phyloP scores from a whole-genome alignment of 1,140 invertebrate genomes.

The Oreohelix idahoensis region DNA sequence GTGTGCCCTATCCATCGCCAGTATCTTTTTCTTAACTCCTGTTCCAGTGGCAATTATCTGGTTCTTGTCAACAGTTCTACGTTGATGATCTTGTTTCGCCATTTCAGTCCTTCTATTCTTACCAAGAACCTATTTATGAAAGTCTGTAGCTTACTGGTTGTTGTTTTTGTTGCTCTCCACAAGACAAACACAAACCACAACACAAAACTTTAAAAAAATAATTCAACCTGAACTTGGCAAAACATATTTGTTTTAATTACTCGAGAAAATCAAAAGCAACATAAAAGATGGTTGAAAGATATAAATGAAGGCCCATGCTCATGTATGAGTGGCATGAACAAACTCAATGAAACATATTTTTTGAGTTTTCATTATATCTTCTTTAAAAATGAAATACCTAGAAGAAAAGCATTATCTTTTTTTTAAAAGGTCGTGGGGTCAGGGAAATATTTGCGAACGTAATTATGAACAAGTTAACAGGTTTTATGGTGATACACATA shows the following conservation, averaged over 20 bases:
- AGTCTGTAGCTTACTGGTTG: too few relatives aligned
- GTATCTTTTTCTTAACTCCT: too few relatives aligned
- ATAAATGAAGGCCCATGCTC: background rate
- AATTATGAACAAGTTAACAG: background rate
- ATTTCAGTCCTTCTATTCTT: too few relatives aligned
- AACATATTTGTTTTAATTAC: background rate
- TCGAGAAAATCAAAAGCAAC: background rate
- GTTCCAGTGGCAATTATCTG: too few relatives aligned
- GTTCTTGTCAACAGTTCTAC: too few relatives aligned
- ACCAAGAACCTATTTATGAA: too few relatives aligned
- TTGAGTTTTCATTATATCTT: background rate
- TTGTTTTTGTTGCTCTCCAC: too few relatives aligned
- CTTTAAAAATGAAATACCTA: too few relatives aligned
- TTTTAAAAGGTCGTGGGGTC: background rate
- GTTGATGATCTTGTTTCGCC: too few relatives aligned
- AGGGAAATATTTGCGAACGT: background rate
- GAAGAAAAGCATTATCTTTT: too few relatives aligned
- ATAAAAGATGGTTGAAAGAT: background rate
- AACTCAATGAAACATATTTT: constrained; percentile 12
- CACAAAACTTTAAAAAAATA: background rate
- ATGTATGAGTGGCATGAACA: background rate
- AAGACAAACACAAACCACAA: background rate
- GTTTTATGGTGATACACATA: background rate
- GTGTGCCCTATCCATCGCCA: too few relatives aligned
- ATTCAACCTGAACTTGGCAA: background rate